These are phyloP conservation scores for Lophotis ruficrista DNA, from an alignment of 2,113 vertebrate species.

Conservation along the genomic window DNA sequence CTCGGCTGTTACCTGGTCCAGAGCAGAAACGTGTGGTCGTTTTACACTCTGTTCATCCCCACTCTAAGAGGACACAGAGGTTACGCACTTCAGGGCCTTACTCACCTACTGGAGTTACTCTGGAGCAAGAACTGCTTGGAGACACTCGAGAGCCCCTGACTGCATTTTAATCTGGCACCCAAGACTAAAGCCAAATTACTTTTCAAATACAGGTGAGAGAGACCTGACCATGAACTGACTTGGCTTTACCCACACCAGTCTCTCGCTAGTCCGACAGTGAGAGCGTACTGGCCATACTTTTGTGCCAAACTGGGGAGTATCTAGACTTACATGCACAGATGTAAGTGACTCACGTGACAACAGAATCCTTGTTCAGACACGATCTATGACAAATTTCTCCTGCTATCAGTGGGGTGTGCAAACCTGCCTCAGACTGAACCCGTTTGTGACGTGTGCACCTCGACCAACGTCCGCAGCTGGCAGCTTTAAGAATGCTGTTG, in stretches of 20 bases:
- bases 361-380: not conserved
- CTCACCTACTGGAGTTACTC: not conserved
- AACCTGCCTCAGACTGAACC: not conserved
- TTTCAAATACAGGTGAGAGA: not conserved
- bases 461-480: not conserved
- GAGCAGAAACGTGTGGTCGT: not conserved
- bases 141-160: not conserved
- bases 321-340: not conserved
- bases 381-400: not conserved
- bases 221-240: not conserved
- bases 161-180: not conserved
- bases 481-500: not conserved
- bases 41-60: not conserved
- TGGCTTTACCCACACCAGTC: not conserved
- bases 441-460: not conserved
- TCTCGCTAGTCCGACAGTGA: not conserved
- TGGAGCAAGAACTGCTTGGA: not conserved
- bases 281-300: accelerated
- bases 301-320: not conserved
- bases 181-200: not conserved
- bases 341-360: not conserved
- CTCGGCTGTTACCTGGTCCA: not conserved
- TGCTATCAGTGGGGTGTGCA: not conserved
- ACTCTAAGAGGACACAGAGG: not conserved
- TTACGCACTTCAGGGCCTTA: accelerated